phyloP scores from a whole-genome alignment of 2,888 invertebrate genomes.

The Tanytarsus gracilentus region DNA sequence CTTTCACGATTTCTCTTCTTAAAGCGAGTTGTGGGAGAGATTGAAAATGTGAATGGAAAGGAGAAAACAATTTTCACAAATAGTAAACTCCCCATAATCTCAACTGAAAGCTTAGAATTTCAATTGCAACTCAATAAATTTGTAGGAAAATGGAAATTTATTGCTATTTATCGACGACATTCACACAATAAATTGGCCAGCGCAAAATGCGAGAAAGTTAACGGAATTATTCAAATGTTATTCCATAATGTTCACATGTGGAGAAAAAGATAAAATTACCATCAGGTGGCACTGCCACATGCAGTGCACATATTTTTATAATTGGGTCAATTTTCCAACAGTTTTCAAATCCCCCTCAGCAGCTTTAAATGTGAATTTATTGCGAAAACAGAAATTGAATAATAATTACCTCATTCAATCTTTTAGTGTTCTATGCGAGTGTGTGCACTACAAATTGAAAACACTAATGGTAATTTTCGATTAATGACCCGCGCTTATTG shows the following conservation, averaged over 20 bases:
- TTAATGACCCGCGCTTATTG: too few relatives aligned
- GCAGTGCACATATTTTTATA: too few relatives aligned
- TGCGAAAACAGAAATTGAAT: conserved; percentile 5
- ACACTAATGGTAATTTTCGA: too few relatives aligned
- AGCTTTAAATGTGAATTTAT: neutral
- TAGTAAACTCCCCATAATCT: conserved; percentile 10
- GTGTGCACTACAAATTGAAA: too few relatives aligned
- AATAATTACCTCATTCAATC: neutral
- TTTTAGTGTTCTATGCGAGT: too few relatives aligned
- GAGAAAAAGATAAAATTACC: too few relatives aligned
- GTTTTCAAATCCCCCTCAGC: too few relatives aligned
- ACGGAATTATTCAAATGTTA: too few relatives aligned
- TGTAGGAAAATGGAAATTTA: conserved; percentile 23
- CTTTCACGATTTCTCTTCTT: neutral
- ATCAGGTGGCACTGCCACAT: too few relatives aligned
- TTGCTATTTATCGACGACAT: conserved; percentile 1
- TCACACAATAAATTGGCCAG: too few relatives aligned
- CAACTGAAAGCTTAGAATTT: conserved; percentile 20
- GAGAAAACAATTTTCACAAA: conserved; percentile 13
- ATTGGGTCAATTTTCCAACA: conserved; percentile 9
- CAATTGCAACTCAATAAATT: conserved; percentile 25
- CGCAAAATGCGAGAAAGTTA: too few relatives aligned
- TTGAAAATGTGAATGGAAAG: neutral
- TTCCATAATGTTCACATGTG: too few relatives aligned
- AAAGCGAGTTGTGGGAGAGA: neutral